phyloP scores from a whole-genome alignment of 2,113 vertebrate species.

The Plecturocebus donacophilus region DNA sequence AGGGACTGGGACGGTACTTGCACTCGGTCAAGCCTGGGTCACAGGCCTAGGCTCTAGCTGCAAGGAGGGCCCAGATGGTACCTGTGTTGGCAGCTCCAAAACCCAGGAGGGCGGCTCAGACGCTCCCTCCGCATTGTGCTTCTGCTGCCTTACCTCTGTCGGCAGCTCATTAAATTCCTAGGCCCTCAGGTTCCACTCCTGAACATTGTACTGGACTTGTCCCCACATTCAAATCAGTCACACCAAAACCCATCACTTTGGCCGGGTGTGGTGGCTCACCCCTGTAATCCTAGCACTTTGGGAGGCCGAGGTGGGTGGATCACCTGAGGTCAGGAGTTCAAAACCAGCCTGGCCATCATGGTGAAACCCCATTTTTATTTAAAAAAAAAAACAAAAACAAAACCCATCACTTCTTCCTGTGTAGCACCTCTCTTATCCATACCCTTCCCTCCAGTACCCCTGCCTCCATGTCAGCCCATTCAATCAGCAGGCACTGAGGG shows the following conservation, averaged over 20 bases:
- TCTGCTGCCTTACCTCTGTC: not conserved
- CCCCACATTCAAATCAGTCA: not conserved
- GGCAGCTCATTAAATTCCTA: not conserved
- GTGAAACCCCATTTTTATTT: no score
- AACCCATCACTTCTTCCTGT: not conserved
- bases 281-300: no score
- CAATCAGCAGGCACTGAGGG: not conserved
- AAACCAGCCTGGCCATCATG: no score
- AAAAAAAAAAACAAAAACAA: no score
- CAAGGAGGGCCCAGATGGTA: no score
- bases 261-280: no score
- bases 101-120: not conserved
- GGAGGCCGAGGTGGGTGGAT: no score
- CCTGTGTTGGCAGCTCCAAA: not conserved
- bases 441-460: not conserved
- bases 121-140: not conserved
- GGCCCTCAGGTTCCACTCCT: not conserved
- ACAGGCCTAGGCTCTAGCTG: not conserved
- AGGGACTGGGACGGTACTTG: not conserved
- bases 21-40: not conserved
- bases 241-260: not conserved
- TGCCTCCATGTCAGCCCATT: not conserved
- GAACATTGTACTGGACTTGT: not conserved
- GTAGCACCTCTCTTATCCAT: not conserved
- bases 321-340: no score